These are phyloP conservation scores for Cryptotermes secundus DNA, from an alignment of 1,140 invertebrate genomes.

Conservation along the genomic window DNA sequence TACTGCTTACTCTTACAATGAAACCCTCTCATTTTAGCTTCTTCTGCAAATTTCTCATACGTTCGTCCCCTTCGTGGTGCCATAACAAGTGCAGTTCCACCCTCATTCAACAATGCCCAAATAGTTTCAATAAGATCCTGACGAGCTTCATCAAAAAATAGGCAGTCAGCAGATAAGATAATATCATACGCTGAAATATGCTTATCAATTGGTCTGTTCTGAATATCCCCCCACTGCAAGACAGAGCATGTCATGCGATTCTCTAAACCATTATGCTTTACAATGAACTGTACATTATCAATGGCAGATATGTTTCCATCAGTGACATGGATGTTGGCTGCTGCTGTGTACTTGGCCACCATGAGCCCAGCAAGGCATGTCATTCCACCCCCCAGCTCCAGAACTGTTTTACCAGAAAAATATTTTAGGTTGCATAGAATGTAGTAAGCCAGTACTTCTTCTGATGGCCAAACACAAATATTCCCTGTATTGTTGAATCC, in stretches of 20 bases:
- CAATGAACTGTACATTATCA: conserved; percentile 68
- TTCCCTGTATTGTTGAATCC: conserved; percentile 93
- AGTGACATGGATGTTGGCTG: conserved; percentile 63
- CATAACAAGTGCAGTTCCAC: conserved; percentile 71
- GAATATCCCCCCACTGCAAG: conserved; percentile 51
- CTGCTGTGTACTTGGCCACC: conserved; percentile 65
- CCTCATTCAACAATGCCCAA: conserved; percentile 61
- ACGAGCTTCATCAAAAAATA: conserved; percentile 81
- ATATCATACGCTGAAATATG: conserved; percentile 58
- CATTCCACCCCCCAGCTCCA: conserved; percentile 85
- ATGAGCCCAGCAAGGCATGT: conserved; percentile 78
- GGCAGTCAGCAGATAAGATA: conserved; percentile 75
- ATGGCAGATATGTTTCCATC: conserved; percentile 78
- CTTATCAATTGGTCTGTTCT: neutral
- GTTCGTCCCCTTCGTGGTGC: conserved; percentile 73
- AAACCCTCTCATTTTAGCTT: conserved; percentile 60
- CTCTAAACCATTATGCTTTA: conserved; percentile 61
- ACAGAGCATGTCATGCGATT: conserved; percentile 45
- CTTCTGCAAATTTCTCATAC: conserved; percentile 65
- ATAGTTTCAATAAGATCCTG: conserved; percentile 70
- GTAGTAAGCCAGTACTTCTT: conserved; percentile 79
- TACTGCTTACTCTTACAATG: conserved; percentile 54
- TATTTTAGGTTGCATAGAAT: conserved; percentile 64
- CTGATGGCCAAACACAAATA: conserved; percentile 87
- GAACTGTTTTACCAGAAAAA: conserved; percentile 65